Percentiles rank a stretch among this genome's conserved stretches.
Evolutionary conservation across 2,113 vertebrate genomes (phyloP).

Genomic region (Hippocampus guttulatus): DNA sequence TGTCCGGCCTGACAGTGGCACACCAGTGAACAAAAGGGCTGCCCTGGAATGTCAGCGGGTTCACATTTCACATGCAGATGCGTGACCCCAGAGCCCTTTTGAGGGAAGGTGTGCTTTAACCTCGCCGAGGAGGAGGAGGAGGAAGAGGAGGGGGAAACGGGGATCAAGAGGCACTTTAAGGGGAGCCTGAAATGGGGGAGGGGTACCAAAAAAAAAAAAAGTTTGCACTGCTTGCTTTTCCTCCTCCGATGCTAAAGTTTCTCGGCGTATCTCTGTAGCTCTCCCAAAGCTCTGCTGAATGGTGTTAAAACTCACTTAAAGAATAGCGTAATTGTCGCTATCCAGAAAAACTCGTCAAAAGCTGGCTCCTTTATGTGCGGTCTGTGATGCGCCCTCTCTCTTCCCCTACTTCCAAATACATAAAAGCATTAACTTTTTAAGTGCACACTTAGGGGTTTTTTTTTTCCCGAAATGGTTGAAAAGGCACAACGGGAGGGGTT

Average conservation of each 20-base stretch:
- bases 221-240: constrained; percentile 47
- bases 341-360: constrained; percentile 66
- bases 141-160: constrained; percentile 22
- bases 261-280: constrained; percentile 16
- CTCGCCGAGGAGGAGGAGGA: constrained; percentile 71
- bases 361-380: constrained; percentile 80
- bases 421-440: constrained; percentile 69
- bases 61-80: constrained; percentile 98
- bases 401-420: constrained; percentile 64
- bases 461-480: constrained; percentile 65
- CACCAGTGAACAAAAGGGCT: constrained; percentile 85
- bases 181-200: constrained; percentile 47
- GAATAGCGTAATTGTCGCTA: constrained; percentile 58
- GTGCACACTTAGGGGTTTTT: constrained; percentile 60
- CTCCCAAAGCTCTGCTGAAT: constrained; percentile 37
- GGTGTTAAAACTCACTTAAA: constrained; percentile 48
- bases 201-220: constrained; percentile 53
- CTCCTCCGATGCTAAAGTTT: constrained; percentile 25
- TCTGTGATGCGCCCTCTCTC: constrained; percentile 76
- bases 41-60: constrained; percentile 90
- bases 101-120: constrained; percentile 79
- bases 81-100: constrained; percentile 84
- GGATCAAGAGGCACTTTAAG: constrained; percentile 69
- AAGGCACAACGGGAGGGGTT: constrained; percentile 66
- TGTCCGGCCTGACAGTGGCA: constrained; percentile 87